Conservation (phyloP, 1,140 invertebrate genomes). For the Drosophila ohnishii region DNA sequence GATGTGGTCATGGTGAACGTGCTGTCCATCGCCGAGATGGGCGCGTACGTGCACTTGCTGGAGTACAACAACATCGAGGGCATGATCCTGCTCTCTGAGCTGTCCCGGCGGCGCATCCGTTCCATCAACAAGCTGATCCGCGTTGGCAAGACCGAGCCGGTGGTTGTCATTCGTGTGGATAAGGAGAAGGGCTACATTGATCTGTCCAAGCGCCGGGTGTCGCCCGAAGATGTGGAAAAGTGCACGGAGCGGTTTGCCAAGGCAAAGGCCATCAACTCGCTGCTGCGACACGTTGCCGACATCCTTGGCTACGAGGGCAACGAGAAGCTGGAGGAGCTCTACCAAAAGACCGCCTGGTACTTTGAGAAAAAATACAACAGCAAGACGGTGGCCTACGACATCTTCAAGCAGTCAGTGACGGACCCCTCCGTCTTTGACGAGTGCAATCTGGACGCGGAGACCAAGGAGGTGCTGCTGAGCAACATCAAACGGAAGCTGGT, state of each 20-base stretch:
- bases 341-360: slow-evolving; percentile 99
- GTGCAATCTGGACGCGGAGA: slow-evolving; percentile 96
- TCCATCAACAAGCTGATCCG: slow-evolving; percentile 99
- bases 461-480: slow-evolving; percentile 95
- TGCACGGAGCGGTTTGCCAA: slow-evolving; percentile 99
- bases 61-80: slow-evolving; percentile 99
- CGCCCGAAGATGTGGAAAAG: slow-evolving; percentile 98
- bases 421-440: slow-evolving; percentile 97
- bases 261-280: slow-evolving; percentile 99
- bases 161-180: slow-evolving; percentile 99
- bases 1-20: slow-evolving; percentile 99
- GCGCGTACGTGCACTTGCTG: slow-evolving; percentile 98
- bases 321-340: slow-evolving; percentile 96
- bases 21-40: slow-evolving; percentile 99
- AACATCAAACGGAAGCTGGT: slow-evolving; percentile 98
- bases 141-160: slow-evolving; percentile 99
- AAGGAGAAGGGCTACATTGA: slow-evolving; percentile 99
- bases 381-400: slow-evolving; percentile 97
- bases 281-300: slow-evolving; percentile 98
- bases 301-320: slow-evolving; percentile 95
- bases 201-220: slow-evolving; percentile 99
- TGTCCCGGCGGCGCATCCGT: slow-evolving; percentile 98
- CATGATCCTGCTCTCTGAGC: slow-evolving; percentile 97
- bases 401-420: slow-evolving; percentile 98
- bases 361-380: slow-evolving; percentile 99